Conservation (phyloP, 2,113 vertebrate genomes). For the Anarhynchus alexandrinus region DNA sequence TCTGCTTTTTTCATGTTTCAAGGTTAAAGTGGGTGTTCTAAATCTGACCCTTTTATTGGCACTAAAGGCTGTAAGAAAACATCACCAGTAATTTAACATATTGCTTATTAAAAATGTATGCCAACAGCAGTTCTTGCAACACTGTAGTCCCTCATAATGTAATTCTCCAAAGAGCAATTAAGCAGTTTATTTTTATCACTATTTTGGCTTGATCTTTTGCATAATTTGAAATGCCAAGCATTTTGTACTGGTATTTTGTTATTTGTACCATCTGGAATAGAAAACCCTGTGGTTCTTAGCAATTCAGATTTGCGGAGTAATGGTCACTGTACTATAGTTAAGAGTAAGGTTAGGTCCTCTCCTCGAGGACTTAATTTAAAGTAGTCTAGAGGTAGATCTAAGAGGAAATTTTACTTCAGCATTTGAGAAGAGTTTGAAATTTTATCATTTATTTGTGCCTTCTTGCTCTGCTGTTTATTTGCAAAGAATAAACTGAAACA, state of each 20-base stretch:
- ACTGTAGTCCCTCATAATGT: neutral
- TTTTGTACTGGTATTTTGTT: neutral
- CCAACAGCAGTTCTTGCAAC: constrained; percentile 14
- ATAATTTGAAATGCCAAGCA: neutral
- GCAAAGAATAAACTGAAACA: neutral
- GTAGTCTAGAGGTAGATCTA: neutral
- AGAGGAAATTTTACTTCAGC: neutral
- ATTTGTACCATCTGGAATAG: neutral
- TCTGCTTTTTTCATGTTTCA: neutral
- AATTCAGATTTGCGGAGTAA: neutral
- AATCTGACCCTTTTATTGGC: neutral
- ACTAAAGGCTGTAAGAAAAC: neutral
- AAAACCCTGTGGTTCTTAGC: neutral
- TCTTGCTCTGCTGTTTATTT: neutral
- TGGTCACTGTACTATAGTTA: neutral
- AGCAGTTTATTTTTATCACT: constrained; percentile 6
- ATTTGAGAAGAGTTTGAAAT: neutral
- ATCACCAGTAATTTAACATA: neutral
- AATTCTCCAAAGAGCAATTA: neutral
- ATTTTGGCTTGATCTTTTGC: neutral
- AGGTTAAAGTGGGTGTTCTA: neutral
- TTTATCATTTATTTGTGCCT: neutral
- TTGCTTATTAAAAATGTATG: neutral
- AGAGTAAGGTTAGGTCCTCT: neutral
- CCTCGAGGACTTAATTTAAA: neutral